Evolutionary conservation across 30 jellyfish, hydroid and myxozoan genomes (phyloP).

Genomic region (Aurelia aurita complex sp. Pacific): DNA sequence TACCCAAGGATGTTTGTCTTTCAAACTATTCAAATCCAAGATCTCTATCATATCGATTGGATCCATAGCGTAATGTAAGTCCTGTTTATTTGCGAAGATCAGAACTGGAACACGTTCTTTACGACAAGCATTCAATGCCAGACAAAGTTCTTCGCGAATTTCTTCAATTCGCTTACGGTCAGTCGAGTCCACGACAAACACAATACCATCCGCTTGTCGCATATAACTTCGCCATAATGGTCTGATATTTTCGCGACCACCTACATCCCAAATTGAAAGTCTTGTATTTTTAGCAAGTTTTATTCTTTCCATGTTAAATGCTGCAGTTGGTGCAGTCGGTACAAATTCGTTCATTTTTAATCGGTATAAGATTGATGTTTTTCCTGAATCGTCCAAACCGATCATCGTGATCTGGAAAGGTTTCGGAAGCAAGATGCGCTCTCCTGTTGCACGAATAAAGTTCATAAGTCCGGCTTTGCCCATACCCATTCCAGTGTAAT

Average conservation of each 20-base stretch:
- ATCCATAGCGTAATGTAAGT: constrained; percentile 60
- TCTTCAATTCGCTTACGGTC: constrained; percentile 83
- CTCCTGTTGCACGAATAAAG: constrained; percentile 70
- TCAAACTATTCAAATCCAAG: constrained; percentile 67
- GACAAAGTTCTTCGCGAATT: constrained; percentile 69
- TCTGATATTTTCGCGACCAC: constrained; percentile 80
- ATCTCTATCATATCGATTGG: constrained; percentile 64
- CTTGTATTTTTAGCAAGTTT: constrained; percentile 69
- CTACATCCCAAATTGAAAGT: constrained; percentile 87
- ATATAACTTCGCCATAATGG: constrained; percentile 95
- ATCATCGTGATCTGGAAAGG: constrained; percentile 82
- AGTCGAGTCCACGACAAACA: constrained; percentile 88
- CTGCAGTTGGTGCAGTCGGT: constrained; percentile 88
- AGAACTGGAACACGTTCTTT: constrained; percentile 84
- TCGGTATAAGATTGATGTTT: constrained; percentile 85
- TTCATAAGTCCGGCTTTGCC: constrained; percentile 62
- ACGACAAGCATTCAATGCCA: constrained; percentile 53
- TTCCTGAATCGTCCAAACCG: constrained; percentile 91
- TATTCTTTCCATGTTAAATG: constrained; percentile 81
- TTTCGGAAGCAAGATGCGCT: constrained; percentile 48
- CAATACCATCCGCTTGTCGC: constrained; percentile 92
- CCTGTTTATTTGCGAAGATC: constrained; percentile 92
- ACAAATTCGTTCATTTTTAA: constrained; percentile 78
- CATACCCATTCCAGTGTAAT: constrained; percentile 48
- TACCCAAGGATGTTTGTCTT: constrained; percentile 72